Percentiles rank a stretch among this genome's conserved stretches.
Conservation (phyloP, 1,140 invertebrate species). For the Whitmania pigra region DNA sequence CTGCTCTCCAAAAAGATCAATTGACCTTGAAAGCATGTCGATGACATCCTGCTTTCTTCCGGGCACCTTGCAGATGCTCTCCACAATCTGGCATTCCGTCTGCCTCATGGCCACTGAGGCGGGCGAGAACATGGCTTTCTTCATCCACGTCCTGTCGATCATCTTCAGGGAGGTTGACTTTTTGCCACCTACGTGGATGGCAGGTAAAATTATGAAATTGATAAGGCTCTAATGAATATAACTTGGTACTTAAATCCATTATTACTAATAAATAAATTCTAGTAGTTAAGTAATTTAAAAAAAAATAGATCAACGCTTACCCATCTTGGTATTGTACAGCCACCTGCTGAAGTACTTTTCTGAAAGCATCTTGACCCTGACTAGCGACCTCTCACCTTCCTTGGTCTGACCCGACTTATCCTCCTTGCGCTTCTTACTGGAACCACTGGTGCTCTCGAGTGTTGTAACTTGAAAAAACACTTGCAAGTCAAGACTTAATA, state of each 20-base stretch:
- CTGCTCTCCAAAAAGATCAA: not conserved
- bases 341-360: conserved; percentile 61
- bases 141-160: conserved; percentile 64
- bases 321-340: conserved; percentile 40
- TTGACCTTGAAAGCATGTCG: conserved; percentile 61
- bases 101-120: conserved; percentile 74
- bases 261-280: no score
- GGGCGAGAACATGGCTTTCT: conserved; percentile 75
- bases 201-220: no score
- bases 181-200: no score
- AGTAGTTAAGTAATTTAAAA: no score
- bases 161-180: conserved; percentile 40
- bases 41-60: conserved; percentile 49
- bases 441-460: conserved; percentile 13
- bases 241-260: no score
- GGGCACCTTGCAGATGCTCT: conserved; percentile 55
- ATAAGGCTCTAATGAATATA: no score
- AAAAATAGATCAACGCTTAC: not conserved
- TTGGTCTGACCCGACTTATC: conserved; percentile 41
- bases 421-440: conserved; percentile 29
- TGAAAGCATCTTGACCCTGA: conserved; percentile 51
- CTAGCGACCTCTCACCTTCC: conserved; percentile 13
- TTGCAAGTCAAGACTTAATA: not conserved
- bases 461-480: not conserved
- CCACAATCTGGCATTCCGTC: conserved; percentile 74